Base-by-base conservation (phyloP, 2,888 invertebrate genomes). In the Tetropium fuscum region DNA sequence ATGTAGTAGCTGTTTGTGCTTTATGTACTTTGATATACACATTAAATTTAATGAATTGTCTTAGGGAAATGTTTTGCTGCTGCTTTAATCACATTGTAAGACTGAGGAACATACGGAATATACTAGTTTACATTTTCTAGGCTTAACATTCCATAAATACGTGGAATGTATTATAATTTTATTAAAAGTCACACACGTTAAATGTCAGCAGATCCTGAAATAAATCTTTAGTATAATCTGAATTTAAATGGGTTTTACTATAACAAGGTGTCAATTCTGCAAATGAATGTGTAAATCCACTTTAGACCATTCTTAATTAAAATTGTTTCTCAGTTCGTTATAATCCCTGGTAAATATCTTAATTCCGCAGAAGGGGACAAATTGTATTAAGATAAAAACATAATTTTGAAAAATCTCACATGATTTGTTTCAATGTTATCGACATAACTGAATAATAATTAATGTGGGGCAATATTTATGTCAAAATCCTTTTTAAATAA, bases 31-130 rank as follows among this genome's bases (percentile, higher is more conserved):
- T 69, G 63, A 64, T 61, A 66, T 63, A 68, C 58, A 62, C 64
- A 66, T 68, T 68, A 68, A 70, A 63, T 66, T 64, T 70, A 68
- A 69, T 68, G 64, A 69, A 68, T 67, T 65, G 65, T 69, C 64
- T 63, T 63, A 58, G 63, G 49, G 61, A 58, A 61, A 61, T 63
- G 58, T 57, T 66, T 30, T 19, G 19, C 43, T 36, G 30, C 11
- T 22, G 18, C 34, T 19, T 54, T 20, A 44, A 45, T 45, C 20
- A 27, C 36, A n/a, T 44, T 25, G 36, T 22, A 22, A 38, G 1
- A 32, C n/a, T 32, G n/a, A 11, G 5, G 32, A 1, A 8, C 2
- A 27, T 8, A 43, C 6, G 27, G 16, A 13, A 1, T 7, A 1
- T 36, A 5, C 15, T 32, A 7, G 6, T 16, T 16, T 36, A 6